phyloP scores from a whole-genome alignment of 53 echinoderm and acorn worm genomes.

The Crossaster papposus region DNA sequence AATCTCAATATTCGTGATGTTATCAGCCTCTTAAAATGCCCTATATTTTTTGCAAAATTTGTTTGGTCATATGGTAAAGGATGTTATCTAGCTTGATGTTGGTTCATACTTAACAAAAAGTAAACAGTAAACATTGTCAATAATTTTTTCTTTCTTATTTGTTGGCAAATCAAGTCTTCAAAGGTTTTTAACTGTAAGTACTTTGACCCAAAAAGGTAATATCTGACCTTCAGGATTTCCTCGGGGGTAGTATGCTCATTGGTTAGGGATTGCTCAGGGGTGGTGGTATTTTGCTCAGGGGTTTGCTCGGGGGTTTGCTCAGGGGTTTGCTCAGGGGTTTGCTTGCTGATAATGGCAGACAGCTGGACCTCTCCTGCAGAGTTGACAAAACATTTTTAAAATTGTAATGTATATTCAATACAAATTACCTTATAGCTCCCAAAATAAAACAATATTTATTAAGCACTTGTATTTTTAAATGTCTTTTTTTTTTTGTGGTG shows the following conservation, averaged over 20 bases:
- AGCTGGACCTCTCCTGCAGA: conserved; percentile 37
- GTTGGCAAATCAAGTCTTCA: no score
- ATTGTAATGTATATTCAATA: not conserved
- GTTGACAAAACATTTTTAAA: not conserved
- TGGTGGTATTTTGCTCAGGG: conserved; percentile 15
- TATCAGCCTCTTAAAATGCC: no score
- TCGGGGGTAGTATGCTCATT: conserved; percentile 12
- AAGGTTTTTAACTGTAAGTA: not conserved
- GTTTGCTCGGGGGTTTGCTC: conserved; percentile 24
- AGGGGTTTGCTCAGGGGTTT: conserved; percentile 42
- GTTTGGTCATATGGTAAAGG: no score
- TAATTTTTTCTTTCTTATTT: no score
- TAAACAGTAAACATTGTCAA: no score
- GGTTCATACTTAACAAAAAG: no score
- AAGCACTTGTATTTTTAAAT: no score
- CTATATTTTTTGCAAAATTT: no score
- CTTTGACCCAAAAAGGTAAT: not conserved
- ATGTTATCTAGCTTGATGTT: no score
- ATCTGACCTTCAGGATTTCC: conserved; percentile 28
- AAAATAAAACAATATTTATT: no score
- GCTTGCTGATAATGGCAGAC: conserved; percentile 19
- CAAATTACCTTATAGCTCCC: not conserved
- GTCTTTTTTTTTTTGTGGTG: no score
- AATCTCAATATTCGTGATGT: not conserved
- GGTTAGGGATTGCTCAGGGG: conserved; percentile 19